Evolutionary conservation across 2,113 vertebrate genomes (phyloP), one percentile per base, ranked within the genome.

Genomic region (Pterophyllum scalare): DNA sequence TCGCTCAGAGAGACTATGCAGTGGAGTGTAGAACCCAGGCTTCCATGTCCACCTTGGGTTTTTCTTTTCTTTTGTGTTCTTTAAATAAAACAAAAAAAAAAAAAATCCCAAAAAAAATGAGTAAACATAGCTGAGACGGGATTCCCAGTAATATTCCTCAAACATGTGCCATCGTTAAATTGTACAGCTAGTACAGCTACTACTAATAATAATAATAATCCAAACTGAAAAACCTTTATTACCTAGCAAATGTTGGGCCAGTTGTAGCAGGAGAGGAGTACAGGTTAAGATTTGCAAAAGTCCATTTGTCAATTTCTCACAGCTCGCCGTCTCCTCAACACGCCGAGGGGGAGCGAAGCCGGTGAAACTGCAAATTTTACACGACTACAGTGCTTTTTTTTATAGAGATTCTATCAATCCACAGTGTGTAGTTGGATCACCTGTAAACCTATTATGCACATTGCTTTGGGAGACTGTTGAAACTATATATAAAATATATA

Each of bases 391-490:
- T 89, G 85, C 65, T 72, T 93, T 90, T 91, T 49, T 94, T 94
- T 93, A 92, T 94, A 93, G 85, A 94, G 91, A 95, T 93, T 93
- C 91, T 94, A 93, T 94, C 90, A 91, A 89, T 93, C 81, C 90
- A 87, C 89, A 88, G 91, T 85, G 93, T 93, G 87, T 93, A 91
- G 93, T 93, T 90, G 93, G 90, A 92, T 93, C 92, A 94, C 94
- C 89, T 94, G 89, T 94, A 93, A 93, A 94, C 90, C 90, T 95
- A 93, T 93, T 95, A 96, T 95, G 95, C 95, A 96, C 95, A 95
- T 96, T 84, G 94, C 95, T 95, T 95, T 87, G 92, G 92, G 94
- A 94, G 95, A 96, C 95, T 95, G 95, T 96, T 95, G 92, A 94
- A 95, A 92, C 84, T 92, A 93, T 92, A 90, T 84, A 84, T 64